phyloP scores from a whole-genome alignment of 2,888 invertebrate genomes.

The Merodon equestris region DNA sequence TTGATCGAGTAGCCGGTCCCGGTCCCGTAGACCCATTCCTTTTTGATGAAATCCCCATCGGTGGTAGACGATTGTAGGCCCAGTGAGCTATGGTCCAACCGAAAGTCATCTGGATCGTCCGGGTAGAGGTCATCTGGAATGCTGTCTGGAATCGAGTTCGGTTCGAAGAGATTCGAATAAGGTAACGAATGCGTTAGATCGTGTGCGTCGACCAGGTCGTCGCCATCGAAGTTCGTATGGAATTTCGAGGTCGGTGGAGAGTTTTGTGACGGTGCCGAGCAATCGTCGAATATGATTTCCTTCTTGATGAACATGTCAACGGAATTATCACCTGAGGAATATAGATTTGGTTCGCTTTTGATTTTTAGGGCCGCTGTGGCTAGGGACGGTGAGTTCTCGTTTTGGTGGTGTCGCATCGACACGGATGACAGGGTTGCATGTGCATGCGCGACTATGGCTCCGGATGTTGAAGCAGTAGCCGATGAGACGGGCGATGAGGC shows the following conservation, averaged over 20 bases:
- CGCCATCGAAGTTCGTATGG: conserved; percentile 77
- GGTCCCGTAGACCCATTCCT: conserved; percentile 78
- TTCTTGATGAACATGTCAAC: conserved; percentile 78
- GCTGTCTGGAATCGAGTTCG: conserved; percentile 77
- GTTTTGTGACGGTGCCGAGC: conserved; percentile 76
- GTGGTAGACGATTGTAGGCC: conserved; percentile 77
- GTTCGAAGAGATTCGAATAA: conserved; percentile 78
- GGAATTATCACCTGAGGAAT: conserved; percentile 77
- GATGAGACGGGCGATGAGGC: conserved; percentile 66
- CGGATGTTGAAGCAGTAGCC: conserved; percentile 50
- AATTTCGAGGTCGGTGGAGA: conserved; percentile 78
- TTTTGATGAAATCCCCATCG: conserved; percentile 78
- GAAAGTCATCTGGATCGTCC: conserved; percentile 78
- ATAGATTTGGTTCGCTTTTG: conserved; percentile 78
- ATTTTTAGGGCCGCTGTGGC: conserved; percentile 76
- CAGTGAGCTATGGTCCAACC: conserved; percentile 77
- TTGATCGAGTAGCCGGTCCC: conserved; percentile 77
- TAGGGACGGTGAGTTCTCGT: conserved; percentile 76
- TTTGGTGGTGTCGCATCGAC: conserved; percentile 52
- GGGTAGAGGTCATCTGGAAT: conserved; percentile 77
- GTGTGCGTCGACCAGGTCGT: conserved; percentile 77
- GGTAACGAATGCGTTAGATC: conserved; percentile 77
- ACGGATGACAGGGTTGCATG: conserved; percentile 53
- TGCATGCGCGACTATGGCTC: conserved; percentile 3
- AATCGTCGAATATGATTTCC: conserved; percentile 77